Conservation (phyloP, 1,140 invertebrate species). For the Neodiprion lecontei region DNA sequence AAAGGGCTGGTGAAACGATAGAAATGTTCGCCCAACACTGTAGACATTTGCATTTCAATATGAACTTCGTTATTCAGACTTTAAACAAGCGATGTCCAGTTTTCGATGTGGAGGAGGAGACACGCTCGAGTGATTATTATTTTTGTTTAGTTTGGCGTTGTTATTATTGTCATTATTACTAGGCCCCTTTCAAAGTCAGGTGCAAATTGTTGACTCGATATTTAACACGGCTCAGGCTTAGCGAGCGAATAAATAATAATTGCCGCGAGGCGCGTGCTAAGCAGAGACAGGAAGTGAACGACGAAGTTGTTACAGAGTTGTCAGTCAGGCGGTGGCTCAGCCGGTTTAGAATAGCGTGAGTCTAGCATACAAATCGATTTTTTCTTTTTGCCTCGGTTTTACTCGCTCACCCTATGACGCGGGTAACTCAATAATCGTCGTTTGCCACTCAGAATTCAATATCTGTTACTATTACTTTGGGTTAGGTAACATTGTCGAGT, state of each 20-base stretch:
- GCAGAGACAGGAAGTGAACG: background rate
- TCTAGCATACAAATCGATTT: conserved; percentile 1
- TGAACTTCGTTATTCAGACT: too few species aligned
- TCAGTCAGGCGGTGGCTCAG: conserved; percentile 1
- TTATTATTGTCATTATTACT: background rate
- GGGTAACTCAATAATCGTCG: background rate
- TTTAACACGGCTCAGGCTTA: background rate
- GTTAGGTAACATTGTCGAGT: too few species aligned
- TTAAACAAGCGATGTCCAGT: too few species aligned
- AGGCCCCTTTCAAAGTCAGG: background rate
- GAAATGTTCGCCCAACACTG: too few species aligned
- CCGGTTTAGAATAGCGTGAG: background rate
- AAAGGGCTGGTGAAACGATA: too few species aligned
- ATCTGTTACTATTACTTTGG: too few species aligned
- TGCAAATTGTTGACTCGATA: background rate
- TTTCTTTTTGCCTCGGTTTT: background rate
- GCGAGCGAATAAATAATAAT: background rate
- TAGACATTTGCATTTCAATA: too few species aligned
- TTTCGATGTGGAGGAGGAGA: background rate
- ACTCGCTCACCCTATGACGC: background rate
- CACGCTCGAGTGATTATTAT: background rate
- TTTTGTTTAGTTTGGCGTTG: background rate
- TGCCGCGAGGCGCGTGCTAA: background rate
- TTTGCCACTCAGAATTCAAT: too few species aligned
- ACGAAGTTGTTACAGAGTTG: background rate